Base-by-base conservation (phyloP, 2,113 vertebrate species). In the Amia ocellicauda region DNA sequence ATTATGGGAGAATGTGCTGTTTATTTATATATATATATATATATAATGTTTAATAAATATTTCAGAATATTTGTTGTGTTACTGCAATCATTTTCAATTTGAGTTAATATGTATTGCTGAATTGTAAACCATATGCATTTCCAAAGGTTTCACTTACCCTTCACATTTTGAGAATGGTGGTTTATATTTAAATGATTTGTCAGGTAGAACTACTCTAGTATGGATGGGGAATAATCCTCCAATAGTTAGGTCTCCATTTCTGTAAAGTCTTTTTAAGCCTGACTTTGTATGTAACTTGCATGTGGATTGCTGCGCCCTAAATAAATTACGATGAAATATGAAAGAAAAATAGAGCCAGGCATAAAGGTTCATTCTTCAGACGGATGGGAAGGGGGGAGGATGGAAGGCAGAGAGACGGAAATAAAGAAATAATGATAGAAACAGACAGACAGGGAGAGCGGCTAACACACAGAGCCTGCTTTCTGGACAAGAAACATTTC, bases 141-240 rank as follows among this genome's bases (percentile, higher is more conserved):
- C 5, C 8, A 40, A 20, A 22, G 28, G 3, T 27, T 22, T 36
- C 31, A 75, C 72, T 74, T 45, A 80, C 67, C 51, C 66, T 45
- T 68, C 57, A 60, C 76, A 80, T 29, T 3, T 61, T 3, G 29
- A 27, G 24, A 60, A 51, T 40, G 57, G 22, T 2, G 61, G 68
- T 27, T 57, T 54, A 17, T 56, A 58, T 47, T 11, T 57, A 49
- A 80, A 86, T 7, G 63, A 64, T 17, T 75, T 23, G 22, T 83
- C 65, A 42, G 74, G 62, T 5, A 69, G 22, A 26, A 72, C 76
- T 60, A 74, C 76, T 49, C 40, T 60, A 23, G 70, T 27, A 64
- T 82, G 70, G 64, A 79, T 53, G 61, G 78, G 75, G 69, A 83
- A 81, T 7, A 85, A 68, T 17, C 73, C 74, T 28, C 76, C 76